Evolutionary conservation across 2,797 vertebrate species (phyloP).

Genomic region (Gouania willdenowi): DNA sequence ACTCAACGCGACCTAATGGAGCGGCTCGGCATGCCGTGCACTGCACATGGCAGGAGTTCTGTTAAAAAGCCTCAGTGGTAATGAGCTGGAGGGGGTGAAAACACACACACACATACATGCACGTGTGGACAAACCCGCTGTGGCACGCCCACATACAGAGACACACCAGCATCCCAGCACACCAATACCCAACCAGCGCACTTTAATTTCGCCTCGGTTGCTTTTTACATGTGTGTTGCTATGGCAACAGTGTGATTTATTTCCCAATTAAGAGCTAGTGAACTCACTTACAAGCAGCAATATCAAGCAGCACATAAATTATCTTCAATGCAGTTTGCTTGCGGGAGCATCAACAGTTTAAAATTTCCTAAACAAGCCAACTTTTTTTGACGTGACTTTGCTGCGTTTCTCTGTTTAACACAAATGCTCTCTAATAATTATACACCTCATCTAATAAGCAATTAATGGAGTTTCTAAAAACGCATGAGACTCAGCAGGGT

Average conservation of each 20-base stretch:
- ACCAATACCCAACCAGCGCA: conserved; percentile 27
- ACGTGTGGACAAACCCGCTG: conserved; percentile 13
- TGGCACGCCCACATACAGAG: not conserved
- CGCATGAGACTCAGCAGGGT: conserved; percentile 24
- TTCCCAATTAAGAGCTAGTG: conserved; percentile 65
- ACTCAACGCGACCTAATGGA: conserved; percentile 37
- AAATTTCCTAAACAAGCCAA: conserved; percentile 21
- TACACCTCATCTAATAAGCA: conserved; percentile 32
- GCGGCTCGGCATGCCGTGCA: conserved; percentile 28
- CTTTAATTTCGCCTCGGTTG: conserved; percentile 41
- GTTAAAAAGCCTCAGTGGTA: conserved; percentile 45
- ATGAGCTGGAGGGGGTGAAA: conserved; percentile 47
- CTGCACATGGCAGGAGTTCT: conserved; percentile 29
- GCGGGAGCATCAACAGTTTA: conserved; percentile 10
- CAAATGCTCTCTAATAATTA: conserved; percentile 37
- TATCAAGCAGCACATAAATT: conserved; percentile 56
- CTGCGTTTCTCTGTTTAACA: conserved; percentile 10
- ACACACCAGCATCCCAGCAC: conserved; percentile 4
- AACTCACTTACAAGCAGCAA: conserved; percentile 49
- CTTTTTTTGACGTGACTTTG: conserved; percentile 21
- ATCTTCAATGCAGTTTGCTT: conserved; percentile 35
- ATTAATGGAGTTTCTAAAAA: conserved; percentile 40
- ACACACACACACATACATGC: conserved; percentile 33
- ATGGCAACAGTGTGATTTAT: conserved; percentile 62
- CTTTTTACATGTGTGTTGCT: conserved; percentile 46